Evolutionary conservation across 35 echinoderm and acorn worm genomes (phyloP), one percentile per base, ranked within the genome.

Genomic region (Eucidaris tribuloides): DNA sequence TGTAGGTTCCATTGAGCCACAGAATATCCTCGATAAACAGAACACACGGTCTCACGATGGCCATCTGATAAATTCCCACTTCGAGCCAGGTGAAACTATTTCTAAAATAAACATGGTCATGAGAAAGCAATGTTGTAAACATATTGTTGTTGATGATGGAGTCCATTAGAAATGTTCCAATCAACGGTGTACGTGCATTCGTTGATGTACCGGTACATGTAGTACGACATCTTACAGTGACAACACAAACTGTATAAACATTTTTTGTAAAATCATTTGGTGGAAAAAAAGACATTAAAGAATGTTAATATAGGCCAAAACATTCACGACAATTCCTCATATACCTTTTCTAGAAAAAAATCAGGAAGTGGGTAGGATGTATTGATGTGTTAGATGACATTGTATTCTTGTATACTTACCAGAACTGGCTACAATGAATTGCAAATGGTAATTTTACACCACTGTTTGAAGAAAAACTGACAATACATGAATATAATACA

Each of bases 11-110:
- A 35, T 89, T 89, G 41, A 89, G 42, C 86, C 86, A 89, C 9
- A 89, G 45, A 6, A 89, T 89, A 54, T 89, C 86, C 35, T 89
- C 86, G 40, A 89, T 83, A 49, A 89, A 82, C 5, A 89, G 46
- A 38, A 89, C 30, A 32, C 70, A 30, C 15, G 86, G 86, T 27
- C 80, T 58, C 1, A 81, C 33, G 20, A 62, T 83, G 18, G 79
- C 86, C 27, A 83, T 79, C 35, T 89, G 86, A 52, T 82, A 65
- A 33, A 89, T 82, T 3, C 78, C 68, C 28, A 77, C 61, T 82
- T 89, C 74, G 42, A 89, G 57, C 62, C 40, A 32, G 19, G 33
- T 46, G 31, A 89, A 89, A 36, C 41, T 89, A 20, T 57, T 65
- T 34, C 86, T 89, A n/a, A n/a, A n/a, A n/a, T n/a, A n/a, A n/a